Percentiles rank a stretch among this genome's conserved stretches.
These are phyloP conservation scores for Peromyscus polionotus DNA, from an alignment of 2,113 vertebrate genomes.

Conservation along the genomic window DNA sequence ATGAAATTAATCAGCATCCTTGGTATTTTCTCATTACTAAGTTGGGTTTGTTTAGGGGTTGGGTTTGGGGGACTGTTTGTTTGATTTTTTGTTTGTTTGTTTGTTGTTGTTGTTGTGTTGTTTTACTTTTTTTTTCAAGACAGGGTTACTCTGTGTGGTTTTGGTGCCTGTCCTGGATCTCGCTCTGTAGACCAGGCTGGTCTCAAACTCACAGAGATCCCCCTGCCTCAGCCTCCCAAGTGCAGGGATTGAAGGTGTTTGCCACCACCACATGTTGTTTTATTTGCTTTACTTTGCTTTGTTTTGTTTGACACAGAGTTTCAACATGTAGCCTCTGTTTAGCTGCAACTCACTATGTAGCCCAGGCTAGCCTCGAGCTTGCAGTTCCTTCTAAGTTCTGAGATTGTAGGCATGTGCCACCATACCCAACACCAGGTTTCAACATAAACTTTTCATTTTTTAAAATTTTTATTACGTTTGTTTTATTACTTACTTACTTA, in stretches of 20 bases:
- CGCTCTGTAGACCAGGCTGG: neutral
- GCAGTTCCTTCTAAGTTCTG: neutral
- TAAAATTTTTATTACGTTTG: neutral
- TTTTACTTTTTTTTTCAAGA: neutral
- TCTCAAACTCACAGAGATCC: neutral
- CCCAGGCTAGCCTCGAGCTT: neutral
- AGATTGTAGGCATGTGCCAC: neutral
- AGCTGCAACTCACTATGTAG: neutral
- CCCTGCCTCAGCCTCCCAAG: neutral
- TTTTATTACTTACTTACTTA: neutral
- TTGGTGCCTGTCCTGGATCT: too few relatives aligned
- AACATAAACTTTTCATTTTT: neutral
- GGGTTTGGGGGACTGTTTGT: too few relatives aligned
- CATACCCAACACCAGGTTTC: neutral
- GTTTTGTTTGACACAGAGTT: neutral
- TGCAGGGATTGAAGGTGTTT: neutral
- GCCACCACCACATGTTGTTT: neutral
- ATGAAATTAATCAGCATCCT: neutral
- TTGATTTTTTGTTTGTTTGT: neutral
- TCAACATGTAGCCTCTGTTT: too few relatives aligned
- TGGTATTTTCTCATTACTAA: neutral
- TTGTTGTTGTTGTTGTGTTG: neutral
- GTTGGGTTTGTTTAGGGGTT: neutral
- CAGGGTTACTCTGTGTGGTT: neutral
- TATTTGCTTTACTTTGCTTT: neutral